Evolutionary conservation across 2,113 vertebrate genomes (phyloP).

Genomic region (Apteryx mantelli): DNA sequence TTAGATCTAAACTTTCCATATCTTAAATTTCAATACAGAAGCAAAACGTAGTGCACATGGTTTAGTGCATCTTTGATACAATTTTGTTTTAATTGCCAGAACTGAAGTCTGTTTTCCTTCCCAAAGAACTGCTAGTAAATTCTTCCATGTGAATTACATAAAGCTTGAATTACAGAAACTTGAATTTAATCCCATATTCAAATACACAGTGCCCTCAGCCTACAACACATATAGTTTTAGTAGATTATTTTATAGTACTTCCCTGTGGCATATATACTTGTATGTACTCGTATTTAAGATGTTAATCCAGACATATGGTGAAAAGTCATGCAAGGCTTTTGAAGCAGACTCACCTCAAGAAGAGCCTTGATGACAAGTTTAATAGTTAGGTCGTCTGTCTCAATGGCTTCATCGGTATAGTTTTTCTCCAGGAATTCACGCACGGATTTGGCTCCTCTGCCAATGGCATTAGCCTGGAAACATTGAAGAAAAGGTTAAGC

Average conservation of each 20-base stretch:
- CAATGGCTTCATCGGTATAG: constrained; percentile 87
- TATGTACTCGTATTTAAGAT: background rate
- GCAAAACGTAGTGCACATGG: background rate
- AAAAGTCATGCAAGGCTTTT: background rate
- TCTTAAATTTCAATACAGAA: background rate
- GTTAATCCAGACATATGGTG: background rate
- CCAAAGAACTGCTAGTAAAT: background rate
- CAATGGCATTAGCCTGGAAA: constrained; percentile 86
- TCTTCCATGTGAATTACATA: background rate
- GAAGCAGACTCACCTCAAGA: constrained; percentile 77
- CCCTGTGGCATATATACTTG: background rate
- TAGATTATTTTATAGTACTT: too few species aligned
- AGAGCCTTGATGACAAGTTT: constrained; percentile 88
- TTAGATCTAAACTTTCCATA: background rate
- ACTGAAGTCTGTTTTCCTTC: background rate
- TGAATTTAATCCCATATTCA: background rate
- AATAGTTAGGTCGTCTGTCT: constrained; percentile 84
- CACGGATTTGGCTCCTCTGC: constrained; percentile 87
- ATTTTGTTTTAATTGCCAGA: background rate
- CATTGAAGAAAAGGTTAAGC: background rate
- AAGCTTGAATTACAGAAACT: background rate
- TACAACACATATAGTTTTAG: background rate
- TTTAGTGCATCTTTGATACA: too few species aligned
- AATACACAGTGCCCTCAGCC: too few species aligned
- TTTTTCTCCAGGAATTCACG: constrained; percentile 90